Conservation (phyloP, 2,113 vertebrate species). For the Circaetus gallicus region DNA sequence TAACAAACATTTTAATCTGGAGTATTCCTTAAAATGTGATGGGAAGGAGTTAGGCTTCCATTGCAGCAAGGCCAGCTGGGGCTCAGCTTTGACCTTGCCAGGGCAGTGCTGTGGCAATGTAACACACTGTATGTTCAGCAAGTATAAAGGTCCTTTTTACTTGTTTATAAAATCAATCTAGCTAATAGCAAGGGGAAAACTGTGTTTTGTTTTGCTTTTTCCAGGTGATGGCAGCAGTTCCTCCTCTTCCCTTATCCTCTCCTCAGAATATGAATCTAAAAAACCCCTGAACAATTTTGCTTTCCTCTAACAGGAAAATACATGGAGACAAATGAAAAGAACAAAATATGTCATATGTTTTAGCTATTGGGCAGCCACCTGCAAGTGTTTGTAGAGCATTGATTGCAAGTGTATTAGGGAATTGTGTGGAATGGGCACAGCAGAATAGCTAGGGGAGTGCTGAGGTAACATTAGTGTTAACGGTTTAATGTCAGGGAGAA, state of each 20-base stretch:
- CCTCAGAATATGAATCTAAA: not conserved
- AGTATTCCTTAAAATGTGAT: not conserved
- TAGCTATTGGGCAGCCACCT: not conserved
- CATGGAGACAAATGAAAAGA: not conserved
- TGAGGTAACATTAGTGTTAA: not conserved
- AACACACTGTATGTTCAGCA: not conserved
- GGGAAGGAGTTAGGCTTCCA: not conserved
- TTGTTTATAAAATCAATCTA: not conserved
- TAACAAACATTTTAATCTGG: not conserved
- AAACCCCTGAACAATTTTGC: not conserved
- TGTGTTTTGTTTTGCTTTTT: not conserved
- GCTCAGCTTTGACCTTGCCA: not conserved
- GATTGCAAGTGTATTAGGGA: not conserved
- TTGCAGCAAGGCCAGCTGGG: not conserved
- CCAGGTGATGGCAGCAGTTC: slow-evolving; percentile 7
- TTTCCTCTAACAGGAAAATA: not conserved
- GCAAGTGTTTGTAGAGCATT: not conserved
- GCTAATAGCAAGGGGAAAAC: not conserved
- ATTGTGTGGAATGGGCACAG: not conserved
- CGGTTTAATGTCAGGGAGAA: not conserved
- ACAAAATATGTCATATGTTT: not conserved
- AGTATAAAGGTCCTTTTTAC: not conserved
- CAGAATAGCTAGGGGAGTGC: not conserved
- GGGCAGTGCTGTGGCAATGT: not conserved
- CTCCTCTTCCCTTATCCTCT: not conserved